These are phyloP conservation scores for Pachycephala philippinensis DNA, from an alignment of 2,113 vertebrate genomes.

Conservation along the genomic window DNA sequence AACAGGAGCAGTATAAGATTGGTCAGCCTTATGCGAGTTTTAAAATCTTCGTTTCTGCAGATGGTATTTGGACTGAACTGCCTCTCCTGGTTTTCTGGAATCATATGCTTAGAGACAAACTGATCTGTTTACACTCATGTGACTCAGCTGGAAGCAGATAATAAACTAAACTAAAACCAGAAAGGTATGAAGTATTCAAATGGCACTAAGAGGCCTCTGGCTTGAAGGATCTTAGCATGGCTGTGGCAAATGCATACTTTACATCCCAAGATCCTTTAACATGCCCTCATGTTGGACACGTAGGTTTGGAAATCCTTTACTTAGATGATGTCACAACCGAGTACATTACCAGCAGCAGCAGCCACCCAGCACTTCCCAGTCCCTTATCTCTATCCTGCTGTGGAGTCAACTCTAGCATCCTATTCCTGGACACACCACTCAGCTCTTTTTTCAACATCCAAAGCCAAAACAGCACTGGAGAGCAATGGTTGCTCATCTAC, in stretches of 20 bases:
- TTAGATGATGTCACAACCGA: neutral
- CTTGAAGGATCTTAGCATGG: neutral
- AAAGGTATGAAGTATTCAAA: neutral
- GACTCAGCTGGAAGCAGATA: neutral
- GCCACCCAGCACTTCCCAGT: neutral
- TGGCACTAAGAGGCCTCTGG: neutral
- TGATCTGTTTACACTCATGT: neutral
- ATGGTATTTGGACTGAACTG: neutral
- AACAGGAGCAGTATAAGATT: neutral
- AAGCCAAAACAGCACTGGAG: neutral
- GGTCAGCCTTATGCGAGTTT: neutral
- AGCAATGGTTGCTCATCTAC: neutral
- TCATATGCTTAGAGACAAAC: neutral
- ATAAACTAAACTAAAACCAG: neutral
- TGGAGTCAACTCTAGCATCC: too few relatives aligned
- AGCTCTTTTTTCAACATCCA: neutral
- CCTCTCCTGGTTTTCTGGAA: neutral
- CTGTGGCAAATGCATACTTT: neutral
- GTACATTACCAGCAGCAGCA: neutral
- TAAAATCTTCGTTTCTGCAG: neutral
- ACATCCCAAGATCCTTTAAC: neutral
- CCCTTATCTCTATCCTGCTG: neutral
- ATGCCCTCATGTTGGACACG: neutral
- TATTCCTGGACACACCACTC: neutral
- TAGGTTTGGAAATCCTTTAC: neutral